Conservation (phyloP, 2,113 vertebrate species). For the Cettia cetti region DNA sequence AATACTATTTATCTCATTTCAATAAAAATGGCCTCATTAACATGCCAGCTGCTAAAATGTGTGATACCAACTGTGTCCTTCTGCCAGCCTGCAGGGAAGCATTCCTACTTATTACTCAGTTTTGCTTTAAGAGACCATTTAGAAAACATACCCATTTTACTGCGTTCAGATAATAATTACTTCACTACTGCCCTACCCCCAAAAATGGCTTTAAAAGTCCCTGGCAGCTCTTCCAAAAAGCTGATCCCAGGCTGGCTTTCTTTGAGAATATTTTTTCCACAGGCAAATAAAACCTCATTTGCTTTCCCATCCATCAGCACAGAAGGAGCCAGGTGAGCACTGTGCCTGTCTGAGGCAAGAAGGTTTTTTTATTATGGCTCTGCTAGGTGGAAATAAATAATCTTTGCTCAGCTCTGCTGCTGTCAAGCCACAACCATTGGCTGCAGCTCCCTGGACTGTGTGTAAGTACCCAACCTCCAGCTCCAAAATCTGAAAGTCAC, state of each 20-base stretch:
- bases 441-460: background rate
- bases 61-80: conserved; percentile 61
- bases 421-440: background rate
- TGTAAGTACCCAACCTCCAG: background rate
- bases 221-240: background rate
- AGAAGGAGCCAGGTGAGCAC: background rate
- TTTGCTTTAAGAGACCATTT: conserved; percentile 50
- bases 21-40: conserved; percentile 72
- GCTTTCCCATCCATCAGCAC: background rate
- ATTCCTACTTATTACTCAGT: conserved; percentile 29
- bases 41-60: conserved; percentile 67
- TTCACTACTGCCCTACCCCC: background rate
- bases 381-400: background rate
- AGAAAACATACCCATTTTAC: conserved; percentile 49
- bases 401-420: background rate
- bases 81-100: conserved; percentile 60
- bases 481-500: background rate
- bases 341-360: background rate
- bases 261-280: background rate
- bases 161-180: background rate
- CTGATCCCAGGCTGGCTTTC: background rate
- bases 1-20: conserved; percentile 68
- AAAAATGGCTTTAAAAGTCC: conserved; percentile 1
- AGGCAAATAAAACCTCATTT: background rate
- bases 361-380: background rate